Conservation (phyloP, 2,113 vertebrate species). For the Notarius quadriscutis region DNA sequence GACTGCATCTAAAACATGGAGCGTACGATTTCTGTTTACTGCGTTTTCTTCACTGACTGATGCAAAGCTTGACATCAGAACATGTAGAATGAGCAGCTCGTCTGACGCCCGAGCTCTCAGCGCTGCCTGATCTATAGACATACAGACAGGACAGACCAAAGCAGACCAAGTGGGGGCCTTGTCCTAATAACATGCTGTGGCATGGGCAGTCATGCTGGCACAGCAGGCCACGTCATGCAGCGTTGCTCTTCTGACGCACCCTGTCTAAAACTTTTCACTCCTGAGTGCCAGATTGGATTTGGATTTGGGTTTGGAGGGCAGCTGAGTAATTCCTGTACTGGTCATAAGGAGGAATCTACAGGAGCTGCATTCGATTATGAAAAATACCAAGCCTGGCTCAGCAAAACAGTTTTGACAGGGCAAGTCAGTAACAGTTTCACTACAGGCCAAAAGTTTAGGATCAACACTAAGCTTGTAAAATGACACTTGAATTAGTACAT, state of each 20-base stretch:
- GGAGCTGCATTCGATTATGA: background rate
- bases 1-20: background rate
- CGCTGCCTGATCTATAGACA: background rate
- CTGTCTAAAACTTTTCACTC: conserved; percentile 39
- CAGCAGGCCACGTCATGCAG: conserved; percentile 6
- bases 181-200: background rate
- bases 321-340: conserved; percentile 8
- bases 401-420: conserved; percentile 6
- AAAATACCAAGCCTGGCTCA: background rate
- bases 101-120: background rate
- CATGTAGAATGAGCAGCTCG: background rate
- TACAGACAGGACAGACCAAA: background rate
- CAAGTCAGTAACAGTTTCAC: background rate
- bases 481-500: background rate
- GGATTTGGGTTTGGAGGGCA: background rate
- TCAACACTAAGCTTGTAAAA: background rate
- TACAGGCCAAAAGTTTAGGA: background rate
- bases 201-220: conserved; percentile 1
- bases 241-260: conserved; percentile 5
- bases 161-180: background rate
- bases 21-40: background rate
- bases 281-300: conserved; percentile 3
- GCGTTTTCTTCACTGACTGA: background rate
- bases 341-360: conserved; percentile 20
- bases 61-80: background rate